Percentiles rank a stretch among this genome's conserved stretches.
These are phyloP conservation scores for Chrysodeixis includens DNA, from an alignment of 2,888 invertebrate genomes.

Conservation along the genomic window DNA sequence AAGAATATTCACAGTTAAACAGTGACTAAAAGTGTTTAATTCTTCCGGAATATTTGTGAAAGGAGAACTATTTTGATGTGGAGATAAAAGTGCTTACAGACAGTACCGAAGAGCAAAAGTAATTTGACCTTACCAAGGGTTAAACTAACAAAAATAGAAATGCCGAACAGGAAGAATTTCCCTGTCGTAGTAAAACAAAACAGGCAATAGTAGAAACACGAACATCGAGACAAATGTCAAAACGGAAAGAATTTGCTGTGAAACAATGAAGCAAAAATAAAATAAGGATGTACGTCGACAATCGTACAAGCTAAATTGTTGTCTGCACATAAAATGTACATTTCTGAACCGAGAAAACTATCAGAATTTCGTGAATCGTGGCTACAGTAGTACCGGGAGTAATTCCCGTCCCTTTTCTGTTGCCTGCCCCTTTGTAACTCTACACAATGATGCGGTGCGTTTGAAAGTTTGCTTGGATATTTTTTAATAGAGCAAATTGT, in stretches of 20 bases:
- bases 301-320: background rate
- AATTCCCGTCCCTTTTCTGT: slow-evolving; percentile 29
- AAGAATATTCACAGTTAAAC: no score
- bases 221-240: background rate
- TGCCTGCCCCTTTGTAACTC: slow-evolving; percentile 44
- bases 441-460: slow-evolving; percentile 43
- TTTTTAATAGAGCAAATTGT: slow-evolving; percentile 38
- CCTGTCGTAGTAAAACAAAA: background rate
- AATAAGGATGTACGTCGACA: no score
- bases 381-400: slow-evolving; percentile 12
- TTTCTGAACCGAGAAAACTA: background rate
- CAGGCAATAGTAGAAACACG: background rate
- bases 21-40: no score
- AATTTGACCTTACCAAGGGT: background rate
- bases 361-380: slow-evolving; percentile 15
- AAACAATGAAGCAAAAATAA: background rate
- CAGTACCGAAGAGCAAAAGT: no score
- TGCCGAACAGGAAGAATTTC: background rate
- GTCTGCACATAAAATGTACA: slow-evolving; percentile 4
- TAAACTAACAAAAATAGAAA: background rate
- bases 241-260: background rate
- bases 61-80: no score
- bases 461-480: slow-evolving; percentile 26
- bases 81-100: no score
- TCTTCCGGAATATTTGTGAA: no score